A percentile compares a stretch with the other conserved stretches of the same genome.
Evolutionary conservation across 2,797 vertebrate species (phyloP).

Genomic region (Chiroxiphia lanceolata): DNA sequence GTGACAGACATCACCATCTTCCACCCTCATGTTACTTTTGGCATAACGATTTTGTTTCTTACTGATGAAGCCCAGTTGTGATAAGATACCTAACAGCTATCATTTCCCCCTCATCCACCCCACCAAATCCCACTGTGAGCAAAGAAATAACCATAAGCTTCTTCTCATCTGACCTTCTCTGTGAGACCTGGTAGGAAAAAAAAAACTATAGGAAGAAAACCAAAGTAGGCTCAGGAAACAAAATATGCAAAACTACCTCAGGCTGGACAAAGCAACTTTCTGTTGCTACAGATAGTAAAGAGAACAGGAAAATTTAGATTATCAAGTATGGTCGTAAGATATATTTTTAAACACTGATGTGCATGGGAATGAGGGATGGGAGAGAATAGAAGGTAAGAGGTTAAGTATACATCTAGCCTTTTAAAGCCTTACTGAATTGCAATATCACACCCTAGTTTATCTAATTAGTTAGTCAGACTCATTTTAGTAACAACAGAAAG

Average conservation of each 20-base stretch:
- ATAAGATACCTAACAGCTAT: background rate
- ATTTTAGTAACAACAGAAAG: background rate
- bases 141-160: background rate
- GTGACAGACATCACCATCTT: background rate
- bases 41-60: background rate
- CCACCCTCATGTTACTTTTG: background rate
- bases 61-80: background rate
- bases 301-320: background rate
- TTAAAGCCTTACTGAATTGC: background rate
- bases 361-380: background rate
- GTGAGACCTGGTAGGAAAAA: background rate
- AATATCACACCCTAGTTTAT: background rate
- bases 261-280: background rate
- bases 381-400: background rate
- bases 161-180: background rate
- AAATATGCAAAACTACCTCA: background rate
- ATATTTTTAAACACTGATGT: background rate
- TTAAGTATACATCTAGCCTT: background rate
- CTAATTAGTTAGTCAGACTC: background rate
- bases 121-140: background rate
- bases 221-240: background rate
- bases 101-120: accelerated
- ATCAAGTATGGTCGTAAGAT: background rate
- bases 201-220: background rate
- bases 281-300: background rate